phyloP scores from a whole-genome alignment of 2,888 invertebrate species.

The Phaedon cochleariae region DNA sequence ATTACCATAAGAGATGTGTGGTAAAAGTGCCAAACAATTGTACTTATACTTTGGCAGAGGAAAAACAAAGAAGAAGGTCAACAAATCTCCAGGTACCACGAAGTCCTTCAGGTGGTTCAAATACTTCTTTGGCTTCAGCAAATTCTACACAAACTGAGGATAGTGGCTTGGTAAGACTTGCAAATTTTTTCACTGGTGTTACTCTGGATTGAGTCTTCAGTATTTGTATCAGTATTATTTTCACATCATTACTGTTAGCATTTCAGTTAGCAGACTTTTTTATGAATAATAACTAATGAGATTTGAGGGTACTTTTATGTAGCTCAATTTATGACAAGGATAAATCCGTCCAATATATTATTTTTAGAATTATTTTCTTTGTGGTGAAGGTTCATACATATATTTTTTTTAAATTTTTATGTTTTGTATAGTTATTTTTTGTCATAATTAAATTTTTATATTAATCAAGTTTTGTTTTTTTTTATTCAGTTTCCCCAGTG shows the following conservation, averaged over 20 bases:
- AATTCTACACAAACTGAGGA: slow-evolving; percentile 63
- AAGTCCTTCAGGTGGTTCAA: slow-evolving; percentile 80
- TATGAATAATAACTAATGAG: neutral
- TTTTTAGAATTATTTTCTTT: slow-evolving; percentile 35
- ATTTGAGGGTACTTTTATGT: too few species aligned
- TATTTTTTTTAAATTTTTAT: neutral
- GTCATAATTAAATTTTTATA: slow-evolving; percentile 35
- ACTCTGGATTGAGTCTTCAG: slow-evolving; percentile 50
- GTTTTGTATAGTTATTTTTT: neutral
- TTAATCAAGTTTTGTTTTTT: slow-evolving; percentile 2
- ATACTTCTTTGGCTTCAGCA: slow-evolving; percentile 72
- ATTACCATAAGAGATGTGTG: slow-evolving; percentile 97
- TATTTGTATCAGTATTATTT: slow-evolving; percentile 18
- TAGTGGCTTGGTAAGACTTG: slow-evolving; percentile 80
- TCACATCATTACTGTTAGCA: too few species aligned
- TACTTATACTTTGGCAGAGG: slow-evolving; percentile 65
- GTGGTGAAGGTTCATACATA: neutral
- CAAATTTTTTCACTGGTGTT: slow-evolving; percentile 60
- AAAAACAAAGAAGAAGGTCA: slow-evolving; percentile 59
- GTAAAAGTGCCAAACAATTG: slow-evolving; percentile 99
- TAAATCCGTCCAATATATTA: slow-evolving; percentile 32
- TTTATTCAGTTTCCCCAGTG: neutral
- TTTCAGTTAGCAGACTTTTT: too few species aligned
- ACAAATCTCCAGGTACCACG: slow-evolving; percentile 67
- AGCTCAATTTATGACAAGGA: neutral